A percentile compares a stretch with the other conserved stretches of the same genome.
Conservation (phyloP, 2,888 invertebrate species). For the Bhutanitis thaidina region DNA sequence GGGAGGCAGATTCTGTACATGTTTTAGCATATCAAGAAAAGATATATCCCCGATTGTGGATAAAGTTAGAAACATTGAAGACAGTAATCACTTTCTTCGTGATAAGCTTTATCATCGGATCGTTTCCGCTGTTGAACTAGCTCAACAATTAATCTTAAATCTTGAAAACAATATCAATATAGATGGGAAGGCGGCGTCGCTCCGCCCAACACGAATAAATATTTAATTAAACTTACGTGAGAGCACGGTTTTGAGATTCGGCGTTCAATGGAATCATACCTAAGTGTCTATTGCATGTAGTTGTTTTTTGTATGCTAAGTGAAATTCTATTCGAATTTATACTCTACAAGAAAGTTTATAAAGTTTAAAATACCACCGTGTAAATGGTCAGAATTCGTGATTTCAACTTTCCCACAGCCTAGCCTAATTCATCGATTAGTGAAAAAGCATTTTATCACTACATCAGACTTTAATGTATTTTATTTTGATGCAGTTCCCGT, state of each 20-base stretch:
- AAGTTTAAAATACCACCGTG: background rate
- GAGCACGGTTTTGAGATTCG: conserved; percentile 47
- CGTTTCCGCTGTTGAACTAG: conserved; percentile 32
- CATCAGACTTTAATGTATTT: background rate
- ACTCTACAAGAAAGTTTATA: background rate
- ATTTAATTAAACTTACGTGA: conserved; percentile 76
- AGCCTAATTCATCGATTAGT: conserved; percentile 2
- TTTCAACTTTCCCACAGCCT: conserved; percentile 15
- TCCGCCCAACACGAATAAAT: conserved; percentile 74
- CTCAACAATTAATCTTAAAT: conserved; percentile 53
- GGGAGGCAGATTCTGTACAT: no score
- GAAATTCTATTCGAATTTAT: background rate
- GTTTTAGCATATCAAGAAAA: no score
- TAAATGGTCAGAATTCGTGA: background rate
- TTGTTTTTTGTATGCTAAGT: conserved; percentile 16
- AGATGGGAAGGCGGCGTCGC: conserved; percentile 54
- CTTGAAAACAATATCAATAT: conserved; percentile 76
- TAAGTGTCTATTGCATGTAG: conserved; percentile 15
- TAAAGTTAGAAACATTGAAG: no score
- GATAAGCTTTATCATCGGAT: background rate
- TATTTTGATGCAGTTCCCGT: no score
- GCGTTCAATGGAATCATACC: conserved; percentile 27
- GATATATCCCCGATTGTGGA: no score
- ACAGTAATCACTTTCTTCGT: background rate
- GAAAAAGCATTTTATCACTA: background rate